phyloP scores from a whole-genome alignment of 2,797 vertebrate genomes.

The Sparidentex hasta region DNA sequence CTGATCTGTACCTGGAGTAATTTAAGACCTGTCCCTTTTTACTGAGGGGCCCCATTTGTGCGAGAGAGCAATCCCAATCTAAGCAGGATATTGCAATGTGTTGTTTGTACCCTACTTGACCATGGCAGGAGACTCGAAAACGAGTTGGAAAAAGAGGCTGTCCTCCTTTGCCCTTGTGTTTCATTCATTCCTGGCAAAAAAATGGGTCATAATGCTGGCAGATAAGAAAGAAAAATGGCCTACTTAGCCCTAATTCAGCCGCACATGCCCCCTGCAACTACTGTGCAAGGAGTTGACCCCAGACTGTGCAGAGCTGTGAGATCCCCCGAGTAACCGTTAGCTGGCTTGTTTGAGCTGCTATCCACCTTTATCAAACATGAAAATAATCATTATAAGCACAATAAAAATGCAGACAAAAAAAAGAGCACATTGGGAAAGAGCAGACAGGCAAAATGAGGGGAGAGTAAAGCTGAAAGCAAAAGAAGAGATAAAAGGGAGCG shows the following conservation, averaged over 20 bases:
- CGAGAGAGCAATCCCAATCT: slow-evolving; percentile 24
- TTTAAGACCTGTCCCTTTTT: slow-evolving; percentile 46
- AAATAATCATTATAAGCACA: slow-evolving; percentile 31
- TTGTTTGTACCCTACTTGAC: slow-evolving; percentile 33
- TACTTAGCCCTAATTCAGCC: slow-evolving; percentile 57
- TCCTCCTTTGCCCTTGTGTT: slow-evolving; percentile 46
- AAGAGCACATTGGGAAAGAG: slow-evolving; percentile 29
- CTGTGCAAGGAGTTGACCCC: slow-evolving; percentile 32
- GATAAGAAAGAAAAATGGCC: slow-evolving; percentile 63
- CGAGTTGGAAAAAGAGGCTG: slow-evolving; percentile 34
- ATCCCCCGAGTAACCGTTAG: slow-evolving; percentile 14
- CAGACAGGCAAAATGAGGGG: slow-evolving; percentile 45
- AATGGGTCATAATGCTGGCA: slow-evolving; percentile 68
- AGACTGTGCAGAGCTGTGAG: slow-evolving; percentile 23
- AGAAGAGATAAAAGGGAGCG: slow-evolving; percentile 46
- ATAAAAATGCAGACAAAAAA: slow-evolving; percentile 40
- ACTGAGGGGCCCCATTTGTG: slow-evolving; percentile 43
- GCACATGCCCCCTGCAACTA: slow-evolving; percentile 33
- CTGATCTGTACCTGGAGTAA: slow-evolving; percentile 25
- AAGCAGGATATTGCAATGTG: slow-evolving; percentile 7
- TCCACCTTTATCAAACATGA: slow-evolving; percentile 21
- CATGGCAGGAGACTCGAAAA: slow-evolving; percentile 26
- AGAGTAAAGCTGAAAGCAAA: slow-evolving; percentile 55
- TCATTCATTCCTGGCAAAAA: slow-evolving; percentile 45
- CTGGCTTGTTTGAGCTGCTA: slow-evolving; percentile 30